Evolutionary conservation across 92 coral and sea anemone genomes (phyloP).

Genomic region (Montipora capitata): DNA sequence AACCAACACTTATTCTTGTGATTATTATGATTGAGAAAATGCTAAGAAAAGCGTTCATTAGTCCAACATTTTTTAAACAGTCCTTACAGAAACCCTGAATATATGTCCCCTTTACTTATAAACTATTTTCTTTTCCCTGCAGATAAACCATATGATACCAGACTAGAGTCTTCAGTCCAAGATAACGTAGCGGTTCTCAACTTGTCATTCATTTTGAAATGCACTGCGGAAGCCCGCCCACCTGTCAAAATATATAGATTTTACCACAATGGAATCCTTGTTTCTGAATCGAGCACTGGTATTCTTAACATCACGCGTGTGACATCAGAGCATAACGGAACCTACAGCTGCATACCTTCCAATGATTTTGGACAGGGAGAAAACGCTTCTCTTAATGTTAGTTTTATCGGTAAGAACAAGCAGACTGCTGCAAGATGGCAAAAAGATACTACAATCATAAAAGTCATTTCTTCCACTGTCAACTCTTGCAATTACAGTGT

Average conservation of each 20-base stretch:
- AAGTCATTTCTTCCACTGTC: too few relatives aligned
- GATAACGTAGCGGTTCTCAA: conserved; percentile 52
- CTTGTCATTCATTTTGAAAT: conserved; percentile 59
- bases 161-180: conserved; percentile 45
- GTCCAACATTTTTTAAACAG: not conserved
- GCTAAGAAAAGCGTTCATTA: too few relatives aligned
- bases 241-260: conserved; percentile 61
- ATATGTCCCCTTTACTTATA: too few relatives aligned
- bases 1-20: too few relatives aligned
- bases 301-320: conserved; percentile 76
- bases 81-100: too few relatives aligned
- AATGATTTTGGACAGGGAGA: conserved; percentile 82
- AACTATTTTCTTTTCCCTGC: not conserved
- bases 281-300: conserved; percentile 60
- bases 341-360: conserved; percentile 85
- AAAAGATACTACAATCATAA: too few relatives aligned
- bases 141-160: conserved; percentile 83
- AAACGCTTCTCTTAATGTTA: conserved; percentile 49
- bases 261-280: conserved; percentile 56
- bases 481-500: too few relatives aligned
- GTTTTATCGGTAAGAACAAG: conserved; percentile 68
- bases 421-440: too few relatives aligned
- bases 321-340: conserved; percentile 64
- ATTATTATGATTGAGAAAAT: too few relatives aligned
- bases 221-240: conserved; percentile 77